phyloP scores from a whole-genome alignment of 2,113 vertebrate species.

The Pteropus alecto region DNA sequence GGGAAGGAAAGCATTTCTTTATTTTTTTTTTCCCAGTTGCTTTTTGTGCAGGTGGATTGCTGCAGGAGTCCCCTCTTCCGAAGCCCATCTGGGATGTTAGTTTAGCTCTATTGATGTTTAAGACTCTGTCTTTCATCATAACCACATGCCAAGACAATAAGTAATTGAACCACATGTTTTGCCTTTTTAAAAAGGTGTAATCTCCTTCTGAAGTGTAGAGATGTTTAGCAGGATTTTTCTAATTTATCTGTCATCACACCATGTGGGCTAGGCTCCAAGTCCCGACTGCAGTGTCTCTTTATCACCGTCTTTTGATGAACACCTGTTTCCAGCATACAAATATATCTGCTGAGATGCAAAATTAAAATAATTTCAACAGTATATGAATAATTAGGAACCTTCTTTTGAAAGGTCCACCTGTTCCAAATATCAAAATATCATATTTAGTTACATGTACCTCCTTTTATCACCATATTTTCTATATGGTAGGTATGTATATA shows the following conservation, averaged over 20 bases:
- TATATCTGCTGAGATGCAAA: slow-evolving; percentile 88
- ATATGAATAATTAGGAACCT: slow-evolving; percentile 93
- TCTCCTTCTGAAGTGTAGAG: slow-evolving; percentile 89
- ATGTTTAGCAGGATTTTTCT: slow-evolving; percentile 90
- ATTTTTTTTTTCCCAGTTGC: slow-evolving; percentile 72
- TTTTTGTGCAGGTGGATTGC: slow-evolving; percentile 89
- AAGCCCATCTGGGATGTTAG: slow-evolving; percentile 87
- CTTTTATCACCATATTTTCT: slow-evolving; percentile 44
- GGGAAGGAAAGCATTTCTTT: slow-evolving; percentile 63
- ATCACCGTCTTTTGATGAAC: slow-evolving; percentile 87
- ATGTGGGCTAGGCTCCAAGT: slow-evolving; percentile 83
- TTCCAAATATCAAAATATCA: slow-evolving; percentile 88
- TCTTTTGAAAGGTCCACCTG: slow-evolving; percentile 91
- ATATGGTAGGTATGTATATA: slow-evolving; percentile 8
- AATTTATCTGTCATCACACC: slow-evolving; percentile 85
- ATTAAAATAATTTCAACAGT: slow-evolving; percentile 91
- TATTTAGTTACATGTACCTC: slow-evolving; percentile 79
- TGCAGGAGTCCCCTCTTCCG: slow-evolving; percentile 80
- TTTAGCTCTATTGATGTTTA: slow-evolving; percentile 87
- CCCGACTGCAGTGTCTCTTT: slow-evolving; percentile 79
- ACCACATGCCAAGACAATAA: slow-evolving; percentile 87
- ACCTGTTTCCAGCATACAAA: slow-evolving; percentile 93
- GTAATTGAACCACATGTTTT: slow-evolving; percentile 87
- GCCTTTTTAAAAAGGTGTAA: slow-evolving; percentile 89
- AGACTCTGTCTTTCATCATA: slow-evolving; percentile 84